Conservation (phyloP, 2,888 invertebrate genomes). For the Phortica okadai region DNA sequence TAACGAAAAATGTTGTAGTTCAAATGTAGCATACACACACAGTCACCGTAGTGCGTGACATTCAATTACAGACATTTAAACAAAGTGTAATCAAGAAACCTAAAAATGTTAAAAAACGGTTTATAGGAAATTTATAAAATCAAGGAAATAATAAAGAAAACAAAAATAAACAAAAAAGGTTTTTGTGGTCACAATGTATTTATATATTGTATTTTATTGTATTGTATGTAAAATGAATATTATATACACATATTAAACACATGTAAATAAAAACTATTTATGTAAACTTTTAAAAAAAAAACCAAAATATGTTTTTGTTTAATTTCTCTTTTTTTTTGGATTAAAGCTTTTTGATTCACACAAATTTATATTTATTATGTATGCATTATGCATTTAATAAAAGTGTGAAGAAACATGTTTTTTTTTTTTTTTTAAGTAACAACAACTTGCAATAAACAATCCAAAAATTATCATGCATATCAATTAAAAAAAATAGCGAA, state of each 20-base stretch:
- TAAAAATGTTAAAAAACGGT: conserved; percentile 12
- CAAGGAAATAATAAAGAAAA: conserved; percentile 1
- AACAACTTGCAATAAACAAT: no score
- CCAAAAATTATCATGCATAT: no score
- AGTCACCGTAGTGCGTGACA: neutral
- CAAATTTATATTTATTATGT: no score
- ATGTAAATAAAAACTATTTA: conserved; percentile 30
- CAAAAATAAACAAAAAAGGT: conserved; percentile 18
- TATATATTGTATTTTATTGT: conserved; percentile 14
- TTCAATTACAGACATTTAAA: neutral
- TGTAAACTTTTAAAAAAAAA: conserved; percentile 29
- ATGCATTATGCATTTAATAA: no score
- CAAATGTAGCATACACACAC: conserved; percentile 9
- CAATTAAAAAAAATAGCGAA: no score
- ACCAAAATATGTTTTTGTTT: neutral
- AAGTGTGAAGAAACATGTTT: no score
- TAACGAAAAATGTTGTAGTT: conserved; percentile 13
- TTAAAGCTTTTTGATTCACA: neutral
- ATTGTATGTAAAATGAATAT: conserved; percentile 1
- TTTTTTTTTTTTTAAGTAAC: no score
- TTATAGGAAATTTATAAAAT: conserved; percentile 19
- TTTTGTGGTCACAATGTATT: conserved; percentile 32
- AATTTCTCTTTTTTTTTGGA: neutral
- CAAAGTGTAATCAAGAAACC: conserved; percentile 6
- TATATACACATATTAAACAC: conserved; percentile 15